Evolutionary conservation across 2,113 vertebrate genomes (phyloP), one percentile per base, ranked within the genome.

Genomic region (Barbus barbus): DNA sequence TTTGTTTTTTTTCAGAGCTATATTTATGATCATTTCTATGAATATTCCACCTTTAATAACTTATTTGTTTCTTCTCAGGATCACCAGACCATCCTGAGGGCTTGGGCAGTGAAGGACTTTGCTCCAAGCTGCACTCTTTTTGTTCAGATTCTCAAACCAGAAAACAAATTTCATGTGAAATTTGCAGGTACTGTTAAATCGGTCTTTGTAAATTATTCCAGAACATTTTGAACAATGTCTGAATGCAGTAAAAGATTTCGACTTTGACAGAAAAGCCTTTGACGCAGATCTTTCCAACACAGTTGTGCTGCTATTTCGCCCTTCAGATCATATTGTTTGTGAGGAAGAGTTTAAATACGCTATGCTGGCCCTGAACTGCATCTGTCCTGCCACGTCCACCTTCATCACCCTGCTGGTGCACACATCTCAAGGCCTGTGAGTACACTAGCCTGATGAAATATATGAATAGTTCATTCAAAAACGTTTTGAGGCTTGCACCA

Each of bases 31-130:
- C 3, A 74, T 33, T 44, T 28, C 7, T n/a, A 76, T 44, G 24
- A 74, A 41, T 51, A n/a, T 28, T 76, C 16, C 9, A 53, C 1
- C 9, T 22, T 58, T n/a, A n/a, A n/a, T 38, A 16, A 78, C 1
- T 24, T 5, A 9, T n/a, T 56, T 5, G 13, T 31, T 8, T 63
- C 1, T 84, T 56, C 36, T 78, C 82, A 96, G 96, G 96, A 96
- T 88, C 95, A 96, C 86, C 96, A 96, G 87, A 96, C 95, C 78
- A 96, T 96, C 87, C 90, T 96, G 87, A 92, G 96, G 2, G 96
- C 96, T 85, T 96, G 95, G 95, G 96, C 96, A 0, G 96, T 96
- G 75, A 96, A 96, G 81, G 95, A 96, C 76, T 96, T 96, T 4
- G 96, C 96, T 81, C 96, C 96, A 0, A 95, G 95, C 81, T 96